Evolutionary conservation across 2,797 vertebrate genomes (phyloP).

Genomic region (Euphonia xanthogaster): DNA sequence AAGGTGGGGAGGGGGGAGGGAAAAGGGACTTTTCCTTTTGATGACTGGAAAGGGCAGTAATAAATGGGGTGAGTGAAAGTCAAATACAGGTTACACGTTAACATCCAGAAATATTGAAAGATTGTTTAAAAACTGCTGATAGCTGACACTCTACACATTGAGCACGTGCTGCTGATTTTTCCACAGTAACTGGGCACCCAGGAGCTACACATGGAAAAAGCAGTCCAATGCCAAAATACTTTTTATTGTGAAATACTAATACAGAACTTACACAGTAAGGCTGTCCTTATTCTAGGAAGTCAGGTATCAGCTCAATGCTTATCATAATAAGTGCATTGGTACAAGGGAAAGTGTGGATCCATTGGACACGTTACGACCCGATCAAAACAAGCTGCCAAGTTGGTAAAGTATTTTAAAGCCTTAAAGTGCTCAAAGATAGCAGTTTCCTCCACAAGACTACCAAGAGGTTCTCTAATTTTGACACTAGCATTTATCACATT

Average conservation of each 20-base stretch:
- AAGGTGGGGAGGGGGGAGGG: conserved; percentile 7
- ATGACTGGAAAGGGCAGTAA: conserved; percentile 61
- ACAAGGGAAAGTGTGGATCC: conserved; percentile 60
- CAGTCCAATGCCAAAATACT: conserved; percentile 59
- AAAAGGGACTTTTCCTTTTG: conserved; percentile 59
- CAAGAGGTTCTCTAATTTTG: conserved; percentile 56
- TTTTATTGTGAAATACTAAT: conserved; percentile 70
- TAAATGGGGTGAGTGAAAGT: conserved; percentile 63
- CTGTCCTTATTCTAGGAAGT: conserved; percentile 4
- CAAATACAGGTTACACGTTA: conserved; percentile 64
- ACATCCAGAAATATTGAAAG: conserved; percentile 70
- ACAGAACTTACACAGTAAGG: conserved; percentile 53
- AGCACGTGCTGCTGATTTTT: conserved; percentile 66
- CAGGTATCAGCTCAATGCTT: conserved; percentile 49
- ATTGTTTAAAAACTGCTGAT: conserved; percentile 44
- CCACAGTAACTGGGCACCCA: conserved; percentile 61
- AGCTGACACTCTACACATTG: conserved; percentile 46
- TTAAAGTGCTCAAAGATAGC: conserved; percentile 74
- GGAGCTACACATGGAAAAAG: conserved; percentile 72
- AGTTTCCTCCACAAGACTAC: conserved; percentile 67
- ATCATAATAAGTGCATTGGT: conserved; percentile 68
- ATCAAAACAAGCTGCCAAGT: conserved; percentile 70
- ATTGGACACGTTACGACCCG: conserved; percentile 55
- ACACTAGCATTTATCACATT: conserved; percentile 44
- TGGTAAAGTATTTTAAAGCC: conserved; percentile 68